phyloP scores from a whole-genome alignment of 2,888 invertebrate species.

The Platynereis dumerilii region DNA sequence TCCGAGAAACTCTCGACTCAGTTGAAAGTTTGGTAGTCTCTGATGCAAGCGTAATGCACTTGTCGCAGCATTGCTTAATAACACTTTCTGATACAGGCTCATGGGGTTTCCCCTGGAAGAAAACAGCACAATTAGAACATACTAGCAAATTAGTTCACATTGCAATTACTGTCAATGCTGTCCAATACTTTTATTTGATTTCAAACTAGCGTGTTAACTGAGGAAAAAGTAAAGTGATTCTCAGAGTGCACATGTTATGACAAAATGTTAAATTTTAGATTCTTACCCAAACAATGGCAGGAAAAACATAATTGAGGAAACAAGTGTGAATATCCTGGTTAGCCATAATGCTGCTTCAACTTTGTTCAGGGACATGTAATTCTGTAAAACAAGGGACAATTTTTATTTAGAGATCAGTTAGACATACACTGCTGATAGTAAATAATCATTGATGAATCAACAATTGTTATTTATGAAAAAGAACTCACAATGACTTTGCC shows the following conservation, averaged over 20 bases:
- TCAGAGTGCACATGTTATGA: conserved; percentile 6
- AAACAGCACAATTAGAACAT: neutral
- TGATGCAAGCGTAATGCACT: conserved; percentile 95
- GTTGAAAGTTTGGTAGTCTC: conserved; percentile 80
- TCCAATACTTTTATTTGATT: too few species aligned
- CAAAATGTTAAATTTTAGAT: neutral
- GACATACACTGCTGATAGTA: neutral
- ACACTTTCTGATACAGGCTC: conserved; percentile 75
- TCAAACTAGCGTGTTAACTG: too few species aligned
- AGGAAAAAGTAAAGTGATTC: too few species aligned
- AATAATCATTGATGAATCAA: neutral
- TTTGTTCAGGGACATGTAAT: conserved; percentile 75
- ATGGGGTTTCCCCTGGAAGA: conserved; percentile 72
- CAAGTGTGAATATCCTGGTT: conserved; percentile 77
- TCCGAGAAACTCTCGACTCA: conserved; percentile 83
- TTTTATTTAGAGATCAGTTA: neutral
- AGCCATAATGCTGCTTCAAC: conserved; percentile 87
- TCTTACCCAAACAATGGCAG: conserved; percentile 68
- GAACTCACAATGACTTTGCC: conserved; percentile 7
- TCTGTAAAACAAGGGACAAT: conserved; percentile 7
- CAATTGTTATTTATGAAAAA: neutral
- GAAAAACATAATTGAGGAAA: conserved; percentile 34
- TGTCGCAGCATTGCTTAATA: conserved; percentile 91
- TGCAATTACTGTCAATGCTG: too few species aligned
- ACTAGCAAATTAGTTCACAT: neutral